Base-by-base conservation (phyloP, 1,140 invertebrate species). In the Aporrectodea caliginosa region DNA sequence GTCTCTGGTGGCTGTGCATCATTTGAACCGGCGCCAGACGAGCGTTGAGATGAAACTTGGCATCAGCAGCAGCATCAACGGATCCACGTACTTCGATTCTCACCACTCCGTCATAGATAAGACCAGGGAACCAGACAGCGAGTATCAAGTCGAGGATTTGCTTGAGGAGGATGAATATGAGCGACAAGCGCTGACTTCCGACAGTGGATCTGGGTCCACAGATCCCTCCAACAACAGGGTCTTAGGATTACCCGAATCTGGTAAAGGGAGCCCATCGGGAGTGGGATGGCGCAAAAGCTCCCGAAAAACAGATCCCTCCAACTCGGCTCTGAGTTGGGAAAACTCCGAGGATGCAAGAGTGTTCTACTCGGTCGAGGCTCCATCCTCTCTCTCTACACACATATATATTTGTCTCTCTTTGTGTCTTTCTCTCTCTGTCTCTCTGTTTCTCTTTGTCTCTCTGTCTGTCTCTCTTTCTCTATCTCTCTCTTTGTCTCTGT, bases 191-290 rank as follows among this genome's bases (percentile, higher is more conserved):
- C n/a, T n/a, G n/a, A n/a, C n/a, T n/a, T n/a, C n/a, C n/a, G n/a
- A n/a, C n/a, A 91, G 90, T 98, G 98, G 84, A 97, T n/a, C n/a
- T n/a, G n/a, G 91, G 84, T 97, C 91, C 70, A 99, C 97, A 84
- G 95, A 98, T 85, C 97, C 91, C 90, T 99, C 98, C 92, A 98
- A 99, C 91, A 88, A 89, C 43, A 12, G 43, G 6, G 22, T 22
- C 43, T 58, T 58, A 6, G 43, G 43, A 6, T 22, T 58, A 6
- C 43, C 6, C 43, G 43, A 58, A 58, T n/a, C n/a, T n/a, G n/a
- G n/a, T n/a, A n/a, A n/a, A n/a, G n/a, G n/a, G n/a, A n/a, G n/a
- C n/a, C n/a, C 6, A 58, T 6, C 6, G 22, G 43, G 22, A 58
- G 43, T 58, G 43, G 6, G 6, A 6, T 58, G 43, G 43, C 6